phyloP scores from a whole-genome alignment of 2,888 invertebrate species.

The Elgonia sp. region DNA sequence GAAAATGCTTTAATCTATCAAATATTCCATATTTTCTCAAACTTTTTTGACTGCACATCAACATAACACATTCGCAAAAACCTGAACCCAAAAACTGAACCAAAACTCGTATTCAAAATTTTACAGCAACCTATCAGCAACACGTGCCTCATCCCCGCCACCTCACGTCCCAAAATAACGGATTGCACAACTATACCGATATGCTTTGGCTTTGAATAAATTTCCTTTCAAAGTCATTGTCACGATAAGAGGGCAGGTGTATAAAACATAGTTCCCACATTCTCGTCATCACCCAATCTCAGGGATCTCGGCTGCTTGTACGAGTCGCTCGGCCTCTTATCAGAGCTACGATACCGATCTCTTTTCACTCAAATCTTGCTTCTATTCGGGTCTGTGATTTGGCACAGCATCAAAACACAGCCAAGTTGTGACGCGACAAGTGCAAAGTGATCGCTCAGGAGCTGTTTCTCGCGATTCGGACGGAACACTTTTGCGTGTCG shows the following conservation, averaged over 20 bases:
- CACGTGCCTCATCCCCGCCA: not conserved
- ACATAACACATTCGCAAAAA: too few species aligned
- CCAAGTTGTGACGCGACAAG: conserved; percentile 25
- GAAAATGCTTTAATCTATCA: too few species aligned
- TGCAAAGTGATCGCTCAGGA: conserved; percentile 42
- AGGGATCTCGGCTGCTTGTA: conserved; percentile 9
- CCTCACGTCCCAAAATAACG: not conserved
- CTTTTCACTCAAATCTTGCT: not conserved
- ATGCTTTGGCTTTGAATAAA: not conserved
- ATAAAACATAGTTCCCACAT: not conserved
- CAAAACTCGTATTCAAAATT: not conserved
- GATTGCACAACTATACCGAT: not conserved
- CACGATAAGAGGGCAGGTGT: conserved; percentile 19
- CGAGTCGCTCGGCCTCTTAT: not conserved
- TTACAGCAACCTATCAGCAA: not conserved
- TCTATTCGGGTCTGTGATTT: conserved; percentile 52
- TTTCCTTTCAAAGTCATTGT: conserved; percentile 34
- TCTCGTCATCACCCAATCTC: not conserved
- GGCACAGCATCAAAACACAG: conserved; percentile 54
- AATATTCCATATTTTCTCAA: too few species aligned
- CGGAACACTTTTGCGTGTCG: conserved; percentile 37
- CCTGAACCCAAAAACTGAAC: too few species aligned
- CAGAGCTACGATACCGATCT: conserved; percentile 43
- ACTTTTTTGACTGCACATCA: too few species aligned
- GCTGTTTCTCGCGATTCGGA: conserved; percentile 4